phyloP scores from a whole-genome alignment of 2,888 invertebrate species.

The Acanthosepion pharaonis region DNA sequence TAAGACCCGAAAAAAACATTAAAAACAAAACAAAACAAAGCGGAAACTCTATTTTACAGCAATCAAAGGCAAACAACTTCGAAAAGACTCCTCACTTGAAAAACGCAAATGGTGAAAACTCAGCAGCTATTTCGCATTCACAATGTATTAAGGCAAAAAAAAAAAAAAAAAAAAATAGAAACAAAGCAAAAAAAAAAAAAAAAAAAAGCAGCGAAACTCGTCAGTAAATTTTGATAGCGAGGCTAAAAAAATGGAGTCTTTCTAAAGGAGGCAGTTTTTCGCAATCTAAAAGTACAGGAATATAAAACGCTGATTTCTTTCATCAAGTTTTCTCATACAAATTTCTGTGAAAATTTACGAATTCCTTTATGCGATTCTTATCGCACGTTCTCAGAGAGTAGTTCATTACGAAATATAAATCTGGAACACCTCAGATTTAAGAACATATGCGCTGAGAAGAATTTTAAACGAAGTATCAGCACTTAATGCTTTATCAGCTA shows the following conservation, averaged over 20 bases:
- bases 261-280: too few species aligned
- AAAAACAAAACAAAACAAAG: not conserved
- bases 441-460: too few species aligned
- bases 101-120: not conserved
- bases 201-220: not conserved
- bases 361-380: too few species aligned
- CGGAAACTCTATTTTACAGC: not conserved
- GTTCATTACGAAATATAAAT: too few species aligned
- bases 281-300: too few species aligned
- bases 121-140: not conserved
- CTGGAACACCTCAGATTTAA: too few species aligned
- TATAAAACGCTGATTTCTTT: too few species aligned
- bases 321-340: too few species aligned
- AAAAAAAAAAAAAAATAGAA: not conserved
- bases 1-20: not conserved
- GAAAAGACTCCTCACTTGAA: not conserved
- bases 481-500: too few species aligned
- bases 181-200: not conserved
- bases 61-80: constrained; percentile 6
- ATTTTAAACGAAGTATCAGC: too few species aligned
- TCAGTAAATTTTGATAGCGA: not conserved
- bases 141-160: not conserved
- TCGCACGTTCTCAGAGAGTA: too few species aligned
- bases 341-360: too few species aligned
- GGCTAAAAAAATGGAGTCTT: not conserved